phyloP scores from a whole-genome alignment of 2,888 invertebrate genomes.

The Ecliptopera silaceata region DNA sequence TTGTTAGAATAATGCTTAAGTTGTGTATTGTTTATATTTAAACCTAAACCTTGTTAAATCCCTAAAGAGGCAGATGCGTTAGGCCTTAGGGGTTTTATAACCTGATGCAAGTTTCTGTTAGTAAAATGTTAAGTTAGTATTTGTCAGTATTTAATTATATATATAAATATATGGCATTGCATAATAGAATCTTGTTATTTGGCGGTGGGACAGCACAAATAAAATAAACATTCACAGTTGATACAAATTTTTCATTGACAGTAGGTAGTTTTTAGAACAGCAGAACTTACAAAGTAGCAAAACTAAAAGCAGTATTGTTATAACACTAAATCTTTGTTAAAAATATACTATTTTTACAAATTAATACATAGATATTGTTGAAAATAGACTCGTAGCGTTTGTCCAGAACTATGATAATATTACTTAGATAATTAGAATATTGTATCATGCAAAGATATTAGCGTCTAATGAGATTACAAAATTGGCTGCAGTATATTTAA shows the following conservation, averaged over 20 bases:
- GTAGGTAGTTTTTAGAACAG: slow-evolving; percentile 25
- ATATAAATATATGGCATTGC: too few species aligned
- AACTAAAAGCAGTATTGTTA: slow-evolving; percentile 36
- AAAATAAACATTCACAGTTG: slow-evolving; percentile 31
- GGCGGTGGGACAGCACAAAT: slow-evolving; percentile 36
- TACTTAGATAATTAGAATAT: slow-evolving; percentile 35
- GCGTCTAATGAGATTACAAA: slow-evolving; percentile 33
- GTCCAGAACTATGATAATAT: slow-evolving; percentile 43
- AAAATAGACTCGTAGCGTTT: slow-evolving; percentile 45
- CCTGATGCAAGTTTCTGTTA: slow-evolving; percentile 26
- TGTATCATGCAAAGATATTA: slow-evolving; percentile 27
- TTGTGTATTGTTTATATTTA: slow-evolving; percentile 4
- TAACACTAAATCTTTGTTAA: slow-evolving; percentile 48
- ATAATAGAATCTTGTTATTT: slow-evolving; percentile 15
- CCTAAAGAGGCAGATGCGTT: background rate
- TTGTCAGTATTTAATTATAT: slow-evolving; percentile 22
- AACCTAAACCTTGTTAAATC: background rate
- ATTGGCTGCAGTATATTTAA: slow-evolving; percentile 26
- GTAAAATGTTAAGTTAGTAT: slow-evolving; percentile 26
- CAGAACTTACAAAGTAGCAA: slow-evolving; percentile 32
- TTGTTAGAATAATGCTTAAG: slow-evolving; percentile 10
- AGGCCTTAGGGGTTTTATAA: background rate
- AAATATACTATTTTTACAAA: slow-evolving; percentile 50
- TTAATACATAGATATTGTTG: slow-evolving; percentile 44
- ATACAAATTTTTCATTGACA: slow-evolving; percentile 32